phyloP scores from a whole-genome alignment of 1,140 invertebrate genomes.

The Vollenhovia emeryi region DNA sequence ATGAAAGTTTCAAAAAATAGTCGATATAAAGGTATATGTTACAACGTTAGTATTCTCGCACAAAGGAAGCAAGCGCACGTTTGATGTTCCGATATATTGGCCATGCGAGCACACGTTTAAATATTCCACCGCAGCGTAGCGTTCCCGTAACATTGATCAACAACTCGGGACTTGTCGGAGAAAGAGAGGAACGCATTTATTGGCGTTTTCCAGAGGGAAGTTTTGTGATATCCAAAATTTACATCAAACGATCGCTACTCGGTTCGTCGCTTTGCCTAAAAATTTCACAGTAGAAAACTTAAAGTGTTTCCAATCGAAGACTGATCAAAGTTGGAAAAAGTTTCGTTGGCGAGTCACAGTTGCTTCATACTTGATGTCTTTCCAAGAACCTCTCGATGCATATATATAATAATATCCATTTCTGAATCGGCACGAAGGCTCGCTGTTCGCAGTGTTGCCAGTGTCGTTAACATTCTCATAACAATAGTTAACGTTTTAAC shows the following conservation, averaged over 20 bases:
- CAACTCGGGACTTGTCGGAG: slow-evolving; percentile 32
- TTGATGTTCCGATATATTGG: slow-evolving; percentile 52
- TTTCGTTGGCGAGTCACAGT: not conserved
- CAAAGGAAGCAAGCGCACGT: slow-evolving; percentile 26
- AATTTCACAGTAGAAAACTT: not conserved
- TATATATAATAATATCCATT: not conserved
- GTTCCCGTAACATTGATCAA: slow-evolving; percentile 54
- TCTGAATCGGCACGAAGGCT: not conserved
- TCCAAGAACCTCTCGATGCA: not conserved
- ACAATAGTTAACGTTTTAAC: slow-evolving; percentile 10
- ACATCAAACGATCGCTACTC: slow-evolving; percentile 8
- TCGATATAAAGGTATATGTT: slow-evolving; percentile 22
- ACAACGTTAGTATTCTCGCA: not conserved
- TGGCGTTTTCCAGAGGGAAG: slow-evolving; percentile 22
- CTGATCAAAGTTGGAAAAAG: not conserved
- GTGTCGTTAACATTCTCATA: not conserved
- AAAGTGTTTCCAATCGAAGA: not conserved
- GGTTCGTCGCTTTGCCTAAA: not conserved
- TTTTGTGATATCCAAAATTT: slow-evolving; percentile 39
- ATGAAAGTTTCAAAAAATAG: slow-evolving; percentile 42
- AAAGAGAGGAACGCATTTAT: slow-evolving; percentile 31
- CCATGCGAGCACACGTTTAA: slow-evolving; percentile 43
- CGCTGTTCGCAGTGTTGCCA: too few relatives aligned
- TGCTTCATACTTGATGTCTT: not conserved
- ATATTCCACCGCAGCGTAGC: slow-evolving; percentile 42